Percentiles rank a stretch among this genome's conserved stretches.
phyloP scores from a whole-genome alignment of 2,797 vertebrate species.

The Synanceia verrucosa region DNA sequence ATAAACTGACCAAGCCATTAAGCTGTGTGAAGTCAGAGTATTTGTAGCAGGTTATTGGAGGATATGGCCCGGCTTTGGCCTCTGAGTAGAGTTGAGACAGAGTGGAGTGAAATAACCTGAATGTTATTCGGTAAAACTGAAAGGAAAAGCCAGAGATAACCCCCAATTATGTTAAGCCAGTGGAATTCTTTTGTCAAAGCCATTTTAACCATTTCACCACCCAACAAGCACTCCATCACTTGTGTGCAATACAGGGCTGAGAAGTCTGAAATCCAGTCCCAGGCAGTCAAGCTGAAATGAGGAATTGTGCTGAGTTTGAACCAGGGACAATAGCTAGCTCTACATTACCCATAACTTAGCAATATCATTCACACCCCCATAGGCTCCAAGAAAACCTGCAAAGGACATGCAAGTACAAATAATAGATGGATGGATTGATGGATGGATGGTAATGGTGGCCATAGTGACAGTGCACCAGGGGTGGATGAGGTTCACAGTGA shows the following conservation, averaged over 20 bases:
- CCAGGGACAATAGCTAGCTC: not conserved
- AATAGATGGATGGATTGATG: not conserved
- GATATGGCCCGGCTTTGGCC: not conserved
- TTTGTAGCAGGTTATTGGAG: not conserved
- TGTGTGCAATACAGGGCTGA: not conserved
- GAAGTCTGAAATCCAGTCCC: not conserved
- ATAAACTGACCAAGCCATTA: not conserved
- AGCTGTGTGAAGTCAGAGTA: not conserved
- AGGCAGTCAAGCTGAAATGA: not conserved
- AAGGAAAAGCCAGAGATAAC: not conserved
- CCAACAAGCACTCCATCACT: not conserved
- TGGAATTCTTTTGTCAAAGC: not conserved
- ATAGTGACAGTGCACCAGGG: not conserved
- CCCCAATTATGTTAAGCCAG: not conserved
- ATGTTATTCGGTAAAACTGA: not conserved
- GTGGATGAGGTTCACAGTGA: too few species aligned
- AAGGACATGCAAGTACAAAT: not conserved
- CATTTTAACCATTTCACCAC: not conserved
- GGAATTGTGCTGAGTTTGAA: not conserved
- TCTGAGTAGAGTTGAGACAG: not conserved
- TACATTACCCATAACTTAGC: not conserved
- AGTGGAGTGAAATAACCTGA: not conserved
- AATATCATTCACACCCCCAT: not conserved
- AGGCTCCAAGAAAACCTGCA: not conserved
- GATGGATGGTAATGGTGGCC: not conserved